Conservation (phyloP, 1,140 invertebrate genomes). For the Druon quercuslanigerum region DNA sequence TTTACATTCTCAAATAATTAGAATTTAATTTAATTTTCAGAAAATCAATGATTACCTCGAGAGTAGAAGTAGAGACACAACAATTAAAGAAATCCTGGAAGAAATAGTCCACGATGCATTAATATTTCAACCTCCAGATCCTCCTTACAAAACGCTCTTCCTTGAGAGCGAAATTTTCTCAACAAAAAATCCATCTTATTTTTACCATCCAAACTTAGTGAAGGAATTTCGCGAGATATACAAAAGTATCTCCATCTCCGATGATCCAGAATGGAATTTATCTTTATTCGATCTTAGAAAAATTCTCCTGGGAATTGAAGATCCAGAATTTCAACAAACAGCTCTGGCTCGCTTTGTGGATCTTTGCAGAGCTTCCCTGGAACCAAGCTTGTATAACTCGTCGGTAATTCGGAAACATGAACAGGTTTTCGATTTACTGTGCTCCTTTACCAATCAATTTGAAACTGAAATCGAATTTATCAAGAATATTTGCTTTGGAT, state of each 20-base stretch:
- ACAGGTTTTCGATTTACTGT: conserved; percentile 46
- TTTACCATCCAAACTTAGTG: conserved; percentile 51
- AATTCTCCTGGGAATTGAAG: conserved; percentile 47
- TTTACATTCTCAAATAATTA: too few species aligned
- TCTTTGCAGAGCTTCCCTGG: conserved; percentile 46
- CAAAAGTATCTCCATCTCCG: conserved; percentile 9
- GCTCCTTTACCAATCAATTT: conserved; percentile 54
- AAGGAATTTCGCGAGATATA: conserved; percentile 58
- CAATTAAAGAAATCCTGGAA: conserved; percentile 48
- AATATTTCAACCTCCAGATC: background rate
- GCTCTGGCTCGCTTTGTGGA: conserved; percentile 43
- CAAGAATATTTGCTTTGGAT: conserved; percentile 27
- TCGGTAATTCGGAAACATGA: conserved; percentile 30
- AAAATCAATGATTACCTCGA: conserved; percentile 47
- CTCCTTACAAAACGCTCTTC: conserved; percentile 45
- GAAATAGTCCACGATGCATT: conserved; percentile 36
- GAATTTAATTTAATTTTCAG: background rate
- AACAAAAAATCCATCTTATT: conserved; percentile 53
- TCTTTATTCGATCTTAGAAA: conserved; percentile 54
- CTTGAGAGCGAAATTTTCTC: conserved; percentile 53
- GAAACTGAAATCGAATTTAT: conserved; percentile 49
- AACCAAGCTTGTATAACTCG: conserved; percentile 24
- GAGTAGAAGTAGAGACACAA: conserved; percentile 34
- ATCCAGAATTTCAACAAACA: conserved; percentile 29
- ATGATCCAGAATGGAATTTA: conserved; percentile 53